Evolutionary conservation across 2,113 vertebrate genomes (phyloP), one percentile per base, ranked within the genome.

Genomic region (Syngnathus scovelli): DNA sequence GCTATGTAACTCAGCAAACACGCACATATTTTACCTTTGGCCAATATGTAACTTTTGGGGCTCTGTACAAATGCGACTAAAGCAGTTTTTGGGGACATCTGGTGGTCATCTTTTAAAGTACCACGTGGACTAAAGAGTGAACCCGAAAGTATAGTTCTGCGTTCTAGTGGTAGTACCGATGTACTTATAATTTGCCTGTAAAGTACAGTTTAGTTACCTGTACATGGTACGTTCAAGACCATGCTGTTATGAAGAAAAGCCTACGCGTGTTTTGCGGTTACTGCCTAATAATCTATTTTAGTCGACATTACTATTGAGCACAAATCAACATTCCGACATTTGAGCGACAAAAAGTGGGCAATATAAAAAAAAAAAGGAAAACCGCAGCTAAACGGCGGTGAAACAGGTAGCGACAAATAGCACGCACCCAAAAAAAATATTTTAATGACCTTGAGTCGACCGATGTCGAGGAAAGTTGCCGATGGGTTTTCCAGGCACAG

Each of bases 401-500:
- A 44, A 21, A 18, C 27, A 64, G 59, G 18, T 38, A 7, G 48
- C n/a, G 2, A 49, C 51, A 54, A 54, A 54, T 23, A 52, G 11
- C 21, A 11, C 4, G 3, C 8, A 48, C 52, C 23, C 8, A 18
- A 4, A 36, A 18, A 36, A 11, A 16, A 16, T 7, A 60, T 33
- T 56, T 15, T 10, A 60, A 9, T 61, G 1, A 91, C 90, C 90
- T 92, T 83, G 8, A 92, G 76, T 10, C 76, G 68, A 0, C 84
- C 90, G 0, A 72, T 78, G 1, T 70, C 59, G 71, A 64, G 39
- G 59, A 90, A 91, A 1, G 1, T 21, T 3, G 91, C 91, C 0
- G 91, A 88, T 0, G 89, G 88, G 33, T 91, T 92, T 0, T 74
- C 52, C 2, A 90, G 58, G 1, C 77, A 80, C 0, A 92, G 74